Base-by-base conservation (phyloP, 2,888 invertebrate genomes). In the Ametastegia equiseti region DNA sequence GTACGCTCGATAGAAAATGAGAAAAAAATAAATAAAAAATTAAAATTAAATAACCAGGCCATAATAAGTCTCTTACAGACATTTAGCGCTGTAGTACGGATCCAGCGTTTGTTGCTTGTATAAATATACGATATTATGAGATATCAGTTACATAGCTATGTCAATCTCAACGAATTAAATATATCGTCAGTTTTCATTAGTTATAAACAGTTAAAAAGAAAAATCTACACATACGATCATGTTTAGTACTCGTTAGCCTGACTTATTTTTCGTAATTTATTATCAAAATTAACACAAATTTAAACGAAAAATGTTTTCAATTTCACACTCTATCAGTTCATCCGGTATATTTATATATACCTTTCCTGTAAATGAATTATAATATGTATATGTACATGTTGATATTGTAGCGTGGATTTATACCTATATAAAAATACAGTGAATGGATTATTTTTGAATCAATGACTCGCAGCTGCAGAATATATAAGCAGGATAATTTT, bases 131-230 rank as follows among this genome's bases (percentile, higher is more conserved):
- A 54, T 67, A 67, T 67, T 23, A 39, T 67, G 39, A 23, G 67
- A 67, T 36, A 67, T 39, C 39, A 67, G 67, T 15, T 54, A 39
- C 39, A 67, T 67, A 36, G 36, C 39, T 67, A 36, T 67, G 67
- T 67, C 39, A 39, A 67, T 67, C 67, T 67, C 67, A 67, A 67
- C 67, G 67, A 67, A 67, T 67, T 67, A 11, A 23, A 13, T 30
- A 60, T 60, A 60, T 30, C 15, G 27, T 54, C 23, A 54, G 54
- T 54, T 54, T 3, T 9, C 19, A 54, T 54, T 54, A 54, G 54
- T 54, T n/a, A 54, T 23, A 63, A 63, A 1, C 7, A 33, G 27
- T 33, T 15, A 30, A n/a, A 15, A 15, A 63, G 33, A n/a, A n/a
- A n/a, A n/a, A n/a, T n/a, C n/a, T 5, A 23, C n/a, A 63, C 13